Base-by-base conservation (phyloP, 2,888 invertebrate species). In the Harpalus rubripes region DNA sequence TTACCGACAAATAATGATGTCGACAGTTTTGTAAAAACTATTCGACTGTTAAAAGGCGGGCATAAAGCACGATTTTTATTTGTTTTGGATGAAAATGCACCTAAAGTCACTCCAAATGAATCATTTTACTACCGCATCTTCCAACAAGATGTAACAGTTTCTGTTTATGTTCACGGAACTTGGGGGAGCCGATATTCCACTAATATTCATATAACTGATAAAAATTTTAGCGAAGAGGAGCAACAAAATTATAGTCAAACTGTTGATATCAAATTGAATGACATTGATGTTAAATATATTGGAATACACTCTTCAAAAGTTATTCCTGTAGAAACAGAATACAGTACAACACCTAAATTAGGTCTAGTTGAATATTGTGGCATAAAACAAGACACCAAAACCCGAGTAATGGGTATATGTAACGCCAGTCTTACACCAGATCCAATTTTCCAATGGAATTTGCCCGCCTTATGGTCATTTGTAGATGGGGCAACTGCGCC, bases 401-500 rank as follows among this genome's bases (percentile, higher is more conserved):
- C n/a, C 7, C 56, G 26, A 32, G 15, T 78, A 22, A 78, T 78
- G 78, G 78, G 78, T 58, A 18, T 74, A 16, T 74, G 72, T 22
- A 44, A 74, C 15, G 2, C 2, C 4, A 74, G 7, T 18, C 16
- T 44, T 1, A 18, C 18, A 0, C 87, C 89, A 7, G 91, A 91
- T 88, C 89, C 90, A 5, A 88, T 91, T 32, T 91, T 94, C 26
- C 88, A 91, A 22, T 97, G 96, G 96, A 90, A 93, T 56, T 91
- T 96, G 7, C 96, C 97, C 1, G 93, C 95, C 1, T 90, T 92
- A 5, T 96, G 96, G 96, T 93, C 92, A 26, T 91, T 96, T 61
- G 94, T 95, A 87, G 95, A 96, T 87, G 96, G 95, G 0, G 95
- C 95, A 3, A 95, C 95, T 0, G 93, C 96, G 0, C 97, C 97